Percentiles rank a stretch among this genome's conserved stretches.
phyloP scores from a whole-genome alignment of 2,888 invertebrate genomes.

The Scaptomyza caliginosa region DNA sequence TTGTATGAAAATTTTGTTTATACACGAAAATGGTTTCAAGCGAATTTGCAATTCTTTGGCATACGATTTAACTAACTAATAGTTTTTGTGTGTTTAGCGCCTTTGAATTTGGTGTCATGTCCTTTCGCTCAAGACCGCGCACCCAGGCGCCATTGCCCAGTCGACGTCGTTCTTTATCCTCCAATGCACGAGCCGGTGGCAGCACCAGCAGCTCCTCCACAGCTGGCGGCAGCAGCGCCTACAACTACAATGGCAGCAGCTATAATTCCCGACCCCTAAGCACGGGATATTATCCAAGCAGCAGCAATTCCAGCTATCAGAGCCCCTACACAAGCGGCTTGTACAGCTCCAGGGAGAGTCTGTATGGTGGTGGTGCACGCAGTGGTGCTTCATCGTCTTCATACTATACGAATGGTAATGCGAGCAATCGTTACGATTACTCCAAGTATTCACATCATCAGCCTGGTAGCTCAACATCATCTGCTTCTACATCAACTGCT shows the following conservation, averaged over 20 bases:
- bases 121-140: constrained; percentile 84
- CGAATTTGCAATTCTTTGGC: constrained; percentile 38
- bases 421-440: constrained; percentile 59
- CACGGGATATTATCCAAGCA: constrained; percentile 81
- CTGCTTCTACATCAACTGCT: constrained; percentile 47
- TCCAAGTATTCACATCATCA: constrained; percentile 52
- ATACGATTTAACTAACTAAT: background rate
- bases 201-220: constrained; percentile 16
- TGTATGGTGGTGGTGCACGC: constrained; percentile 76
- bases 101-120: constrained; percentile 70
- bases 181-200: constrained; percentile 83
- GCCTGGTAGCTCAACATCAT: constrained; percentile 42
- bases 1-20: constrained; percentile 5
- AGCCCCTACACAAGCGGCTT: constrained; percentile 81
- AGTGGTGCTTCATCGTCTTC: constrained; percentile 53
- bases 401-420: constrained; percentile 79
- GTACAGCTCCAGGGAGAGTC: constrained; percentile 82
- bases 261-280: constrained; percentile 74
- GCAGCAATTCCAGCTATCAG: constrained; percentile 73
- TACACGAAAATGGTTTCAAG: constrained; percentile 3
- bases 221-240: constrained; percentile 7
- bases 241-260: constrained; percentile 61
- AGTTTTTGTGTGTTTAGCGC: background rate
- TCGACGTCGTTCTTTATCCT: constrained; percentile 85
- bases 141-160: constrained; percentile 83